Base-by-base conservation (phyloP, 2,113 vertebrate species). In the Panurus biarmicus region DNA sequence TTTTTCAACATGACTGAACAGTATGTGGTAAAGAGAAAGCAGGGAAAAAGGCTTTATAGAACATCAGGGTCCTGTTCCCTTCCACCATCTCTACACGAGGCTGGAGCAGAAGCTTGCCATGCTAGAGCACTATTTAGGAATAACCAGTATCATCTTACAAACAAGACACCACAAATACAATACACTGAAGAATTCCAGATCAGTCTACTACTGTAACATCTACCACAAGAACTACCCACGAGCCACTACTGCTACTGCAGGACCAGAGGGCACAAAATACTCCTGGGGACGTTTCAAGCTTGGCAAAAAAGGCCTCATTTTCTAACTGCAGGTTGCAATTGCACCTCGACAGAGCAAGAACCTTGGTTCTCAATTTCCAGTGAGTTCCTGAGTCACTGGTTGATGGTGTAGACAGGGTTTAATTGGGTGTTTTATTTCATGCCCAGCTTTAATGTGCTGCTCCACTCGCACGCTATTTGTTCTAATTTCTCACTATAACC, bases 401-500 rank as follows among this genome's bases (percentile, higher is more conserved):
- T 45, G 58, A 15, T 81, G 44, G 17, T 2, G 54, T 0, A 20
- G 58, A 17, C 18, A 75, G 60, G 2, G 8, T 74, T 78, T 45
- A 62, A 56, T 9, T 40, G 1, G 10, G 69, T 38, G 35, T 28
- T 89, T 89, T 89, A 96, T 94, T 93, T 94, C 96, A 87, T 95
- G 95, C 95, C 92, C 95, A 78, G 94, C 82, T 94, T 93, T 82
- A 44, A 78, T 28, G 79, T 15, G 69, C 51, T 65, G 91, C 89
- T 94, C 77, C 58, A 47, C 86, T 95, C 8, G 29, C 93, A 95
- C 11, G 2, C 92, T 96, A 95, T 88, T 96, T 94, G 92, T 91
- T 96, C 96, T 96, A 95, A 91, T 96, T 89, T 93, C 92, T 91
- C 88, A 85, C 83, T 91, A 97, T 96, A 96, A 95, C 97, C 97